A percentile compares a stretch with the other conserved stretches of the same genome.
Evolutionary conservation across 2,888 invertebrate genomes (phyloP).

Genomic region (Clusia tigrina): DNA sequence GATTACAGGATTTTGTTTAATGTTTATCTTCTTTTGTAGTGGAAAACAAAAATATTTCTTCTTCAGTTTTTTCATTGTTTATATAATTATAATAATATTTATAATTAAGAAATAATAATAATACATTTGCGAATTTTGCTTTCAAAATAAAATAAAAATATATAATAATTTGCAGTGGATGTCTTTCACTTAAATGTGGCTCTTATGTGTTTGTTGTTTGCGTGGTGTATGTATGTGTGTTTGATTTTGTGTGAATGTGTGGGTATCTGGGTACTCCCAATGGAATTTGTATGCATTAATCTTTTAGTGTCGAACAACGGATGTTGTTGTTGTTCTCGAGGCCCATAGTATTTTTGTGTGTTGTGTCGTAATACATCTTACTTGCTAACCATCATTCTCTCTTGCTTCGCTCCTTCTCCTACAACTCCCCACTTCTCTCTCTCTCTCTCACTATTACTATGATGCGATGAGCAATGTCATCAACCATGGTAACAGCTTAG

Average conservation of each 20-base stretch:
- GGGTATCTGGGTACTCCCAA: slow-evolving; percentile 24
- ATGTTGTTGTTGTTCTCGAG: slow-evolving; percentile 30
- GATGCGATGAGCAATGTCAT: slow-evolving; percentile 22
- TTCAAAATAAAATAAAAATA: slow-evolving; percentile 38
- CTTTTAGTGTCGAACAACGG: slow-evolving; percentile 25
- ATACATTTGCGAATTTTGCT: slow-evolving; percentile 47
- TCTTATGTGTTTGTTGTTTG: slow-evolving; percentile 26
- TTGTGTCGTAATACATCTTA: slow-evolving; percentile 41
- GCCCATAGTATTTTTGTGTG: no score
- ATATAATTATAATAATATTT: slow-evolving; percentile 62
- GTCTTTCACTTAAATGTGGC: slow-evolving; percentile 35
- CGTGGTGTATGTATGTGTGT: no score
- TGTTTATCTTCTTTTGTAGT: no score
- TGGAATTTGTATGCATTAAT: slow-evolving; percentile 17
- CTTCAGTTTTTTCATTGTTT: slow-evolving; percentile 54
- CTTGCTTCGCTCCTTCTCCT: slow-evolving; percentile 31
- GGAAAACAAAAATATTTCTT: slow-evolving; percentile 41
- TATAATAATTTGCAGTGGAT: slow-evolving; percentile 57
- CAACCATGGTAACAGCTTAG: slow-evolving; percentile 69
- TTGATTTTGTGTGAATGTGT: slow-evolving; percentile 38
- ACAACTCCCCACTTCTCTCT: slow-evolving; percentile 34
- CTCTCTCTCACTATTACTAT: slow-evolving; percentile 28
- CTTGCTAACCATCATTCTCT: slow-evolving; percentile 25
- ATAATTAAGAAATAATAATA: slow-evolving; percentile 61
- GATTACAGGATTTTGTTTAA: no score